Evolutionary conservation across 2,888 invertebrate genomes (phyloP).

Genomic region (Lepidocyrtinus sp.): DNA sequence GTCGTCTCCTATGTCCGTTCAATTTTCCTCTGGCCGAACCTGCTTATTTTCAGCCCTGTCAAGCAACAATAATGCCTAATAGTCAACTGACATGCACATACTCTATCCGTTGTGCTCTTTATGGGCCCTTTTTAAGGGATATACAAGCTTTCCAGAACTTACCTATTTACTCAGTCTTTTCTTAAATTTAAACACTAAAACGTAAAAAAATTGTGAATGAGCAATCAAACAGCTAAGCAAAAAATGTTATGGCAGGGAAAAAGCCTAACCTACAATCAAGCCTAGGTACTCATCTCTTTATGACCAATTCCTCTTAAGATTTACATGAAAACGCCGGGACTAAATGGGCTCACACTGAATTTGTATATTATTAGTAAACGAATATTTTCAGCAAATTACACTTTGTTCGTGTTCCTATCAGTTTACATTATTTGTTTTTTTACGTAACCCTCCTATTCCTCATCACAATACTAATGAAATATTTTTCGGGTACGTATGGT

Average conservation of each 20-base stretch:
- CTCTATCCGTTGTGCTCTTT: background rate
- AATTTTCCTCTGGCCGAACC: background rate
- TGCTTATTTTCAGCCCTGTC: conserved; percentile 11
- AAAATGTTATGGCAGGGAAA: background rate
- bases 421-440: too few relatives aligned
- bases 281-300: conserved; percentile 18
- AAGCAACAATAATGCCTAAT: conserved; percentile 11
- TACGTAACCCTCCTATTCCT: too few relatives aligned
- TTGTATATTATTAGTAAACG: too few relatives aligned
- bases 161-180: background rate
- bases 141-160: background rate
- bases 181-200: conserved; percentile 1
- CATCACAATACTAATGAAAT: too few relatives aligned
- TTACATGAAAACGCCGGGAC: too few relatives aligned
- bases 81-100: background rate
- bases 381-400: too few relatives aligned
- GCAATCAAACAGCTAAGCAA: conserved; percentile 13
- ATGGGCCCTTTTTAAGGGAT: background rate
- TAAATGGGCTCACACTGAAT: too few relatives aligned
- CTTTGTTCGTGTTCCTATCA: too few relatives aligned
- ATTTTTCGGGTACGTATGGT: too few relatives aligned
- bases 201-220: conserved; percentile 10
- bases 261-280: conserved; percentile 3
- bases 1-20: conserved; percentile 19
- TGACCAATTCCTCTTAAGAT: conserved; percentile 16